Base-by-base conservation (phyloP, 2,888 invertebrate species). In the Cactoblastis cactorum region DNA sequence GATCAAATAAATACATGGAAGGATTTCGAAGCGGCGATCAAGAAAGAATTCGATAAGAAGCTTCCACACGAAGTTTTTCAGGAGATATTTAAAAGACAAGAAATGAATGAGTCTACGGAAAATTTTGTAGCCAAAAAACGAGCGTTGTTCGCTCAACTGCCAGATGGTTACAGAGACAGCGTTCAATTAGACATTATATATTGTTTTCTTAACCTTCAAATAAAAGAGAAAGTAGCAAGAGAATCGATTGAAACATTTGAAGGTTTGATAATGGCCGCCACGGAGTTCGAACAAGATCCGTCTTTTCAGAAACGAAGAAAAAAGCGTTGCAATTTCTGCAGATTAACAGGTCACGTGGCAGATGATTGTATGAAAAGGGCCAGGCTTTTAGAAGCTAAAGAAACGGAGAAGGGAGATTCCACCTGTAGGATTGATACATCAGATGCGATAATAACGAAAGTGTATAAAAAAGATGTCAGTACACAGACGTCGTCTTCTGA, bases 121-220 rank as follows among this genome's bases (percentile, higher is more conserved):
- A n/a, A 41, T 6, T 41, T 14, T 8, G 12, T 41, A 12, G 11
- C 12, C 2, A 41, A 22, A 8, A 41, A 24, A 41, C 22, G 22
- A 24, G 6, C 22, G 6, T 41, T 41, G 19, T 41, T 41, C 12
- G 12, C 22, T 12, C 41, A 41, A 41, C 12, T 41, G 24, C 22
- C 41, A 12, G 41, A 41, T 1, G 12, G 8, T 14, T 17, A 14
- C 32, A 8, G 41, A 39, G 35, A 58, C 5, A 41, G 24, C 12
- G 41, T 41, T 12, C 41, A 41, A 41, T 8, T 41, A 41, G 41
- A 41, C 8, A 41, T 41, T 12, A 3, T 41, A 5, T 41, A 22
- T 12, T 12, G 41, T 24, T 24, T 41, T 22, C 2, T 41, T 6
- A 41, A 24, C 24, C 8, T 8, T 12, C 12, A 22, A n/a, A 41